These are phyloP conservation scores for Syngnathus typhle DNA, from an alignment of 2,113 vertebrate genomes.

Conservation along the genomic window DNA sequence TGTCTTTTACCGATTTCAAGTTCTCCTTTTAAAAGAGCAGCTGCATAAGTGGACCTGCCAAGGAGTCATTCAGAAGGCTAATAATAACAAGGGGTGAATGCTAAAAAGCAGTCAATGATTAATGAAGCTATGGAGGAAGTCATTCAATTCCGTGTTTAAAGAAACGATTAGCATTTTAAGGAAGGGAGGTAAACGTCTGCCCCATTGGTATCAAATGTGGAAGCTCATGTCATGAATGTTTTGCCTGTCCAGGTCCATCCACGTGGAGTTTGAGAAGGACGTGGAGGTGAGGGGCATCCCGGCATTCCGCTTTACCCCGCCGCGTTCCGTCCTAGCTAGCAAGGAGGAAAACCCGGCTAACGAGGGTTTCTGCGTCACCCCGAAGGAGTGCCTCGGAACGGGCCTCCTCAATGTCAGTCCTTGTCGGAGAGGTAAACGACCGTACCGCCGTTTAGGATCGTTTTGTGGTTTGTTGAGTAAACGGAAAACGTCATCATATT, in stretches of 20 bases:
- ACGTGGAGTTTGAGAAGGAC: slow-evolving; percentile 82
- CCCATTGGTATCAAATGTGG: neutral
- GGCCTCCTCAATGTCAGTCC: slow-evolving; percentile 85
- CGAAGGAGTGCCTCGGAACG: slow-evolving; percentile 79
- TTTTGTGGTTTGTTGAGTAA: neutral
- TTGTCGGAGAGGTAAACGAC: slow-evolving; percentile 80
- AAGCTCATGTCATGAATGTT: neutral
- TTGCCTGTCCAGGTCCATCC: slow-evolving; percentile 75
- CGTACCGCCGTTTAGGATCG: neutral
- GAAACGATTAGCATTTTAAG: neutral
- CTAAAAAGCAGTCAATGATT: neutral
- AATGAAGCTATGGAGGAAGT: neutral
- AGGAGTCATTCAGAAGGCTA: neutral
- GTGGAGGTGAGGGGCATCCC: slow-evolving; percentile 79
- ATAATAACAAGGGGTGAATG: neutral
- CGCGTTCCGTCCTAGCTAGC: slow-evolving; percentile 80
- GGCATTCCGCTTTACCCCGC: slow-evolving; percentile 82
- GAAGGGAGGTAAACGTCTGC: neutral
- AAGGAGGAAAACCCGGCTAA: slow-evolving; percentile 80
- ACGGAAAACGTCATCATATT: neutral
- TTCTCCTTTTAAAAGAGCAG: neutral
- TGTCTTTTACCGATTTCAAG: neutral
- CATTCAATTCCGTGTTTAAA: neutral
- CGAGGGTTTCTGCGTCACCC: slow-evolving; percentile 83
- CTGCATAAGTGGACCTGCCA: neutral